These are phyloP conservation scores for Andrena chrysosceles DNA, from an alignment of 2,888 invertebrate species.

Conservation along the genomic window DNA sequence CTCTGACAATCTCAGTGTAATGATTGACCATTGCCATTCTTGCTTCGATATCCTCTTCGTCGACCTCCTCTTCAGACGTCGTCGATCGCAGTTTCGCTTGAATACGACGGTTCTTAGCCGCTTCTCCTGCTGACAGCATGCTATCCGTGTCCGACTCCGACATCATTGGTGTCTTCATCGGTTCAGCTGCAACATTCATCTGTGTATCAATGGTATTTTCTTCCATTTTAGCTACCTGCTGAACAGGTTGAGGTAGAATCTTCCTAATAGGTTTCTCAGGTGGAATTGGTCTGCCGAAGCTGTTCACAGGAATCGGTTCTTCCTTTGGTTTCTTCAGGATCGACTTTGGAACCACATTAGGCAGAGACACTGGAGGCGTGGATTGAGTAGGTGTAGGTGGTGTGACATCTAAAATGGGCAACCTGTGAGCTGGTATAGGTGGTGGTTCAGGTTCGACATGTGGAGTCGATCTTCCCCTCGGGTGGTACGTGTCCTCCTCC, in stretches of 20 bases:
- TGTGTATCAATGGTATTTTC: slow-evolving; percentile 49
- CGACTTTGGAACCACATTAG: slow-evolving; percentile 88
- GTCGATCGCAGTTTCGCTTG: slow-evolving; percentile 77
- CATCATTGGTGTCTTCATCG: slow-evolving; percentile 63
- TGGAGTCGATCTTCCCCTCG: slow-evolving; percentile 75
- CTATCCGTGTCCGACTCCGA: slow-evolving; percentile 82
- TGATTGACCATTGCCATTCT: slow-evolving; percentile 89
- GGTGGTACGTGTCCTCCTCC: slow-evolving; percentile 82
- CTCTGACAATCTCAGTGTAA: slow-evolving; percentile 92
- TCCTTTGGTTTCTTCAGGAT: slow-evolving; percentile 89
- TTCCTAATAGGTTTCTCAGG: slow-evolving; percentile 80
- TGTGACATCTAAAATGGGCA: slow-evolving; percentile 51
- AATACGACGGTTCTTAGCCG: slow-evolving; percentile 81
- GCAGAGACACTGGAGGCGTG: slow-evolving; percentile 38
- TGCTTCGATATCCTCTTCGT: slow-evolving; percentile 79
- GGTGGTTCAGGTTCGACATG: slow-evolving; percentile 67
- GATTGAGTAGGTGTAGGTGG: slow-evolving; percentile 52
- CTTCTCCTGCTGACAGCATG: slow-evolving; percentile 82
- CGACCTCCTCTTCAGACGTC: slow-evolving; percentile 76
- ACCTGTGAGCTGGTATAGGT: slow-evolving; percentile 58
- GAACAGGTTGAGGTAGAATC: slow-evolving; percentile 41
- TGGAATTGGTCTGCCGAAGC: slow-evolving; percentile 79
- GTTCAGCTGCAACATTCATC: slow-evolving; percentile 77
- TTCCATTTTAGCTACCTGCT: slow-evolving; percentile 13
- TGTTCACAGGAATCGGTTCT: slow-evolving; percentile 76